Base-by-base conservation (phyloP, 2,113 vertebrate species). In the Upupa epops region DNA sequence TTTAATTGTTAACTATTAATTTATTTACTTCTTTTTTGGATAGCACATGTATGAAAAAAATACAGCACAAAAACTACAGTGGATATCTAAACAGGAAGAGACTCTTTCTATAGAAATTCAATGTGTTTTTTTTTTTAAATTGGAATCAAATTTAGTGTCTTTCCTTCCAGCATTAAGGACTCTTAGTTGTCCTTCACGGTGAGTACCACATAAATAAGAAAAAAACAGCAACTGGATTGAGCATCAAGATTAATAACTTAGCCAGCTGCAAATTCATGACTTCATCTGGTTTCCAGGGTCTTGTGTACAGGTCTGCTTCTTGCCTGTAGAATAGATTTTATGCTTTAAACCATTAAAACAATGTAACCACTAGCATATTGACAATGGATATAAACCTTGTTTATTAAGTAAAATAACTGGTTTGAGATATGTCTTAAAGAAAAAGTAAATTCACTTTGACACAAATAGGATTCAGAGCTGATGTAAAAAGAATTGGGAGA, bases 321-420 rank as follows among this genome's bases (percentile, higher is more conserved):
- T 91, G 52, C 70, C 76, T 82, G 56, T 64, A 84, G 36, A 91
- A 87, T 77, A 56, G 25, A 84, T 81, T 91, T 90, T 79, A 95
- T 95, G 79, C 56, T 73, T 93, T 88, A 90, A 90, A 85, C 40
- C 40, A 58, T 61, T 68, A 65, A 86, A 93, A 71, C 84, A 70
- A 32, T 29, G 8, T 8, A 18, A 14, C 11, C 60, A 73, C 15
- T 74, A 94, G 59, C 95, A 83, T 91, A 93, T 96, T 93, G 96
- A 78, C 59, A 89, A 78, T 96, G 74, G 74, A 92, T 96, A 82
- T 93, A 97, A 97, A 95, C 75, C 59, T 92, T 95, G 83, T 94
- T 94, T 80, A 68, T 93, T 93, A 71, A 32, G 13, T 71, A 70
- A 83, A 94, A 46, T 55, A 54, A 20, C 48, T 84, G 48, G 18